phyloP scores from a whole-genome alignment of 35 echinoderm and acorn worm species.

The Lytechinus variegatus region DNA sequence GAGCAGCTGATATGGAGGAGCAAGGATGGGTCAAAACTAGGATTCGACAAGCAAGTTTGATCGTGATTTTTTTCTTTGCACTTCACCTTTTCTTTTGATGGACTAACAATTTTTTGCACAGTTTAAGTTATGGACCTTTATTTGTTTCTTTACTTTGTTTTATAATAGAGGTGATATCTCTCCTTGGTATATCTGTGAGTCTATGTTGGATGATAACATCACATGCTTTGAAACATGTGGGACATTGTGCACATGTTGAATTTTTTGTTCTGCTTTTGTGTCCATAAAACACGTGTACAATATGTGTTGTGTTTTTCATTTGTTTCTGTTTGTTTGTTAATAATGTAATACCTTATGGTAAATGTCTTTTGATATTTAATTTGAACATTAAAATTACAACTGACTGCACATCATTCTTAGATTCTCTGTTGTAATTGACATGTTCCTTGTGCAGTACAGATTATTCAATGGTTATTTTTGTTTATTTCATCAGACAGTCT shows the following conservation, averaged over 20 bases:
- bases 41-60: constrained; percentile 75
- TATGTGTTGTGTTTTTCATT: background rate
- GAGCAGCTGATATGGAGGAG: background rate
- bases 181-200: too few relatives aligned
- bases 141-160: background rate
- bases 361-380: too few relatives aligned
- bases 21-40: constrained; percentile 59
- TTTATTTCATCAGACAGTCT: too few relatives aligned
- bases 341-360: too few relatives aligned
- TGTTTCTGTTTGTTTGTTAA: too few relatives aligned
- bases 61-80: background rate
- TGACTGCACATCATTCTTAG: too few relatives aligned
- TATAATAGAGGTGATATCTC: background rate
- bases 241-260: background rate
- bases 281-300: background rate
- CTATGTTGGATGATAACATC: background rate
- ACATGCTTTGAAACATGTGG: background rate
- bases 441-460: too few relatives aligned
- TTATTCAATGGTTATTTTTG: too few relatives aligned
- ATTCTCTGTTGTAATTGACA: too few relatives aligned
- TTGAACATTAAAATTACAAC: too few relatives aligned
- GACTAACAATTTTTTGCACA: background rate
- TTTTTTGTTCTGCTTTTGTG: background rate
- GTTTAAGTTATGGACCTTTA: background rate
- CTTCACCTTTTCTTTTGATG: background rate